phyloP scores from a whole-genome alignment of 2,113 vertebrate species.

The Pao palembangensis region DNA sequence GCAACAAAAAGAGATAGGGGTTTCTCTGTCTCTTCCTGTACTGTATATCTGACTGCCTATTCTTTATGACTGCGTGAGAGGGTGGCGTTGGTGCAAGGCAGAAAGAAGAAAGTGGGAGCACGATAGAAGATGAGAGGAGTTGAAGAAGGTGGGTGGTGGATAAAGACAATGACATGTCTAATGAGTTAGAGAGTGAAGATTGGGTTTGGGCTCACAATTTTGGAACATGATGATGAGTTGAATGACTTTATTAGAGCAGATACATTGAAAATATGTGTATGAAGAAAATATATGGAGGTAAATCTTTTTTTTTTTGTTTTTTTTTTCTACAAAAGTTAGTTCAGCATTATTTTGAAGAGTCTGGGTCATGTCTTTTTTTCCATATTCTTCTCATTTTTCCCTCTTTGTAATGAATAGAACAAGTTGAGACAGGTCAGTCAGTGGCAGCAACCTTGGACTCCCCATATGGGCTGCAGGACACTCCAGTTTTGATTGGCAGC shows the following conservation, averaged over 20 bases:
- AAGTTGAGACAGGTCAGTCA: conserved; percentile 12
- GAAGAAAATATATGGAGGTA: not conserved
- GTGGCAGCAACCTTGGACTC: conserved; percentile 44
- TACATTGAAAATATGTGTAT: not conserved
- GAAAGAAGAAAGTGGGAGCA: conserved; percentile 33
- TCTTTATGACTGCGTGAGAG: conserved; percentile 59
- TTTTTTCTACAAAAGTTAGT: not conserved
- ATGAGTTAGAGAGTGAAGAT: conserved; percentile 33
- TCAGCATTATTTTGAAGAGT: conserved; percentile 33
- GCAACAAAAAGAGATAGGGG: conserved; percentile 68
- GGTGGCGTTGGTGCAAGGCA: conserved; percentile 26
- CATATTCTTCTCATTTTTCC: conserved; percentile 6
- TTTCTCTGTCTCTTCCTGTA: conserved; percentile 65
- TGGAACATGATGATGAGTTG: conserved; percentile 12
- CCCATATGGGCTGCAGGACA: conserved; percentile 39
- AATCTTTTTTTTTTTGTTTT: not conserved
- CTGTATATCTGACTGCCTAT: conserved; percentile 68
- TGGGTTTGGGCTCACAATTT: conserved; percentile 8
- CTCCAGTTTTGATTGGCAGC: conserved; percentile 46
- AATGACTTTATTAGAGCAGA: not conserved
- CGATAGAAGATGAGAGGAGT: conserved; percentile 27
- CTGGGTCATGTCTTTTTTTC: conserved; percentile 33
- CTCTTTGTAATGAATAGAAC: conserved; percentile 50
- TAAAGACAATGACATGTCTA: conserved; percentile 42
- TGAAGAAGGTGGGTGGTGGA: conserved; percentile 40